phyloP scores from a whole-genome alignment of 2,888 invertebrate genomes.

The Euphydryas editha region DNA sequence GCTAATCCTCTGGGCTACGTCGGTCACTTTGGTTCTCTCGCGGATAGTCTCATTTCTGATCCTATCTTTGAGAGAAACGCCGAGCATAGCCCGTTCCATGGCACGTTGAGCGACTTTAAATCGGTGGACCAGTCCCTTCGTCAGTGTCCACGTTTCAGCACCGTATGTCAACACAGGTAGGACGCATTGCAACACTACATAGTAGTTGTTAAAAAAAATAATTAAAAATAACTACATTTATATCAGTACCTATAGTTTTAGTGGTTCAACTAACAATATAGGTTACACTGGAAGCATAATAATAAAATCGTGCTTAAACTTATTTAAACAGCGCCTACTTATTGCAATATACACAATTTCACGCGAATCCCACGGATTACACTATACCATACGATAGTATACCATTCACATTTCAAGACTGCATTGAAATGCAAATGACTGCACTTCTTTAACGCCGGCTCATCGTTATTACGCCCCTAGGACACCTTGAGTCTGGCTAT shows the following conservation, averaged over 20 bases:
- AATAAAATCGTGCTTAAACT: not conserved
- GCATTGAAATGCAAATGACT: constrained; percentile 67
- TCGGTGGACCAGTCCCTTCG: too few species aligned
- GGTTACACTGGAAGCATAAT: not conserved
- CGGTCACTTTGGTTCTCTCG: too few species aligned
- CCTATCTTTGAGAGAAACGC: too few species aligned
- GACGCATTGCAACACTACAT: too few species aligned
- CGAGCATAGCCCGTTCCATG: too few species aligned
- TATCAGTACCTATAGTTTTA: not conserved
- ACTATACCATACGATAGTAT: constrained; percentile 17
- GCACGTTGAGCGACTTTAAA: too few species aligned
- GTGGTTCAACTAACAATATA: not conserved
- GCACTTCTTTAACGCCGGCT: constrained; percentile 61
- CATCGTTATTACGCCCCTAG: constrained; percentile 60
- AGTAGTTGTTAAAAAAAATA: not conserved
- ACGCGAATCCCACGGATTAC: constrained; percentile 22
- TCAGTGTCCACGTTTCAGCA: too few species aligned
- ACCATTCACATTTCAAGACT: constrained; percentile 37
- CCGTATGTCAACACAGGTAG: too few species aligned
- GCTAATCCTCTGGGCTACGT: too few species aligned
- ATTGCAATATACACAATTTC: constrained; percentile 12
- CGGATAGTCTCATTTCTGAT: too few species aligned
- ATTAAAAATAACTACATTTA: too few species aligned
- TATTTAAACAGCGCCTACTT: too few species aligned
- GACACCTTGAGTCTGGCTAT: constrained; percentile 49